Conservation (phyloP, 2,888 invertebrate genomes). For the Cetonia aurata region DNA sequence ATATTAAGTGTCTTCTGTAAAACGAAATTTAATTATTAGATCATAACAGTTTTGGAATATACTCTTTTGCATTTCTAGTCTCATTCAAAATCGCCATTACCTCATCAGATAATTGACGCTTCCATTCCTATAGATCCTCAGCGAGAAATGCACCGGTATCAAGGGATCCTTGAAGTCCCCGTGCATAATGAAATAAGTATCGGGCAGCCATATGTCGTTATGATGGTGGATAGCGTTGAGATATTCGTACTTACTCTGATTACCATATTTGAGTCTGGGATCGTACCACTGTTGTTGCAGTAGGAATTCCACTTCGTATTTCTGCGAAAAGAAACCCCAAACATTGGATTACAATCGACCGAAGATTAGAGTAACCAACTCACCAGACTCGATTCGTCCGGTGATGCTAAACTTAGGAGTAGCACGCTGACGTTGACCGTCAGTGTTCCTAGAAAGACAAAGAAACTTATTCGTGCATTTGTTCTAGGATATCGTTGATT, state of each 20-base stretch:
- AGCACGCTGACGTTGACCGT: constrained; percentile 95
- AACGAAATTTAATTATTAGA: constrained; percentile 42
- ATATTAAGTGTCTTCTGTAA: constrained; percentile 87
- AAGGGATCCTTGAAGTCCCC: constrained; percentile 96
- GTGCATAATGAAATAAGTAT: constrained; percentile 97
- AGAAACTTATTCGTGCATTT: no score
- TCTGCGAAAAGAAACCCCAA: constrained; percentile 71
- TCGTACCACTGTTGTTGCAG: constrained; percentile 96
- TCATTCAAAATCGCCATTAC: neutral
- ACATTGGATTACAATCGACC: neutral
- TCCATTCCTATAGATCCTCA: constrained; percentile 92
- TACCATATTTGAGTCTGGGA: constrained; percentile 88
- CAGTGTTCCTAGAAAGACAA: constrained; percentile 81
- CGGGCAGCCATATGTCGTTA: constrained; percentile 93
- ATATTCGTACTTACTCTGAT: constrained; percentile 88
- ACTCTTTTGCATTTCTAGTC: neutral
- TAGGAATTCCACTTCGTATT: constrained; percentile 96
- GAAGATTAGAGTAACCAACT: no score
- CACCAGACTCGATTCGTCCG: constrained; percentile 96
- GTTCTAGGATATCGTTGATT: no score
- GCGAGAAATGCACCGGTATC: constrained; percentile 92
- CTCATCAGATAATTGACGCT: constrained; percentile 92
- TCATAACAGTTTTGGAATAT: neutral
- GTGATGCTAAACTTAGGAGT: constrained; percentile 93
- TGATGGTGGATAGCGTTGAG: constrained; percentile 94